phyloP scores from a whole-genome alignment of 2,797 vertebrate species.

The Falco cherrug region DNA sequence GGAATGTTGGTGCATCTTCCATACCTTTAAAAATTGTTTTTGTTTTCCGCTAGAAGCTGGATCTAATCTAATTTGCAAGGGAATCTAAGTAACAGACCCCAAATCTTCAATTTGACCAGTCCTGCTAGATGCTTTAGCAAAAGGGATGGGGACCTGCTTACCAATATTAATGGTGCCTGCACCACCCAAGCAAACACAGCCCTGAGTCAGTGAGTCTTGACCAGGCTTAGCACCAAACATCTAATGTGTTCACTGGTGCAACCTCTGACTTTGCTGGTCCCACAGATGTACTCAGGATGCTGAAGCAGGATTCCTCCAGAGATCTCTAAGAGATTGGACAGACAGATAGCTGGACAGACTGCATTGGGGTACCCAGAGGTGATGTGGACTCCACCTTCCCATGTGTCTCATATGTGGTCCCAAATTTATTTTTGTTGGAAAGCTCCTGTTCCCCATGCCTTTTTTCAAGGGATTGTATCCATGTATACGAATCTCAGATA shows the following conservation, averaged over 20 bases:
- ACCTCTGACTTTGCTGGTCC: not conserved
- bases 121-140: not conserved
- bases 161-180: not conserved
- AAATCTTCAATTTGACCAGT: not conserved
- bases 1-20: not conserved
- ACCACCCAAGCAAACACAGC: not conserved
- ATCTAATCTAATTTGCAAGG: not conserved
- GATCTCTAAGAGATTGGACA: not conserved
- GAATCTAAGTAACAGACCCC: not conserved
- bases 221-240: not conserved
- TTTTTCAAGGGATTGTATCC: not conserved
- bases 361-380: fast-evolving
- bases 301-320: not conserved
- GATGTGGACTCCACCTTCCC: not conserved
- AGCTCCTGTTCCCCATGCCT: fast-evolving
- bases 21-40: not conserved
- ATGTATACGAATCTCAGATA: not conserved
- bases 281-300: not conserved
- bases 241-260: not conserved
- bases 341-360: not conserved
- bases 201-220: not conserved
- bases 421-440: not conserved
- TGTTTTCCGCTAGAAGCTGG: not conserved
- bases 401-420: not conserved
- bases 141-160: not conserved